phyloP scores from a whole-genome alignment of 2,888 invertebrate species.

The Ochropleura leucogaster region DNA sequence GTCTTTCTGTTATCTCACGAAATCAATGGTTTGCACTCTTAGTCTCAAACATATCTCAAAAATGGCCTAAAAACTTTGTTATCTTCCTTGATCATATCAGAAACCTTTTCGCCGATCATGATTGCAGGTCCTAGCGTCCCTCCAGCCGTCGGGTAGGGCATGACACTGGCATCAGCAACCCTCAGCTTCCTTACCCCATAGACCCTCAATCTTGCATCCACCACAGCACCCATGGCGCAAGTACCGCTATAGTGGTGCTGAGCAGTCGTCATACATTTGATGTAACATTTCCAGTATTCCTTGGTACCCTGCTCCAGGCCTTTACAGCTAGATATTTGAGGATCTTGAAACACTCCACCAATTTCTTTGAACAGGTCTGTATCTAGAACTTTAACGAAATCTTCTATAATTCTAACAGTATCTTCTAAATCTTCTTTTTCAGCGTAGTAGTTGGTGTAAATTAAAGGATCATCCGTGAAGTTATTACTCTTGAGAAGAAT shows the following conservation, averaged over 20 bases:
- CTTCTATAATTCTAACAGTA: conserved; percentile 45
- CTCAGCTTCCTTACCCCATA: conserved; percentile 58
- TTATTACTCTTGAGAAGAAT: conserved; percentile 71
- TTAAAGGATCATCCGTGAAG: conserved; percentile 70
- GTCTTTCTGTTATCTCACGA: not conserved
- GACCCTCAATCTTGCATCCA: conserved; percentile 53
- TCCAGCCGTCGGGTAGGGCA: conserved; percentile 88
- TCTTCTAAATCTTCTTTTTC: conserved; percentile 56
- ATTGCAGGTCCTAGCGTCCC: conserved; percentile 89
- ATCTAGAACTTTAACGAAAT: conserved; percentile 44
- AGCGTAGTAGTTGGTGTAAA: conserved; percentile 73
- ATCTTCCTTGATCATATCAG: conserved; percentile 62
- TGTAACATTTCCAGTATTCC: conserved; percentile 58
- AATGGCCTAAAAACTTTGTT: conserved; percentile 12
- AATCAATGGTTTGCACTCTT: not conserved
- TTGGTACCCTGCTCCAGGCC: conserved; percentile 7
- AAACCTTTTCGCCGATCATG: conserved; percentile 72
- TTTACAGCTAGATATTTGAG: conserved; percentile 30
- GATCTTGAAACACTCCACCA: conserved; percentile 47
- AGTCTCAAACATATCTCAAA: conserved; percentile 1
- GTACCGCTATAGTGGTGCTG: conserved; percentile 53
- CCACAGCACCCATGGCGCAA: conserved; percentile 59
- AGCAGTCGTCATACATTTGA: conserved; percentile 33
- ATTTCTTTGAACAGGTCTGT: conserved; percentile 47
- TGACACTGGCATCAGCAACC: conserved; percentile 70